These are phyloP conservation scores for Ashinkailepas kermadecensis DNA, from an alignment of 2,888 invertebrate genomes.

Conservation along the genomic window DNA sequence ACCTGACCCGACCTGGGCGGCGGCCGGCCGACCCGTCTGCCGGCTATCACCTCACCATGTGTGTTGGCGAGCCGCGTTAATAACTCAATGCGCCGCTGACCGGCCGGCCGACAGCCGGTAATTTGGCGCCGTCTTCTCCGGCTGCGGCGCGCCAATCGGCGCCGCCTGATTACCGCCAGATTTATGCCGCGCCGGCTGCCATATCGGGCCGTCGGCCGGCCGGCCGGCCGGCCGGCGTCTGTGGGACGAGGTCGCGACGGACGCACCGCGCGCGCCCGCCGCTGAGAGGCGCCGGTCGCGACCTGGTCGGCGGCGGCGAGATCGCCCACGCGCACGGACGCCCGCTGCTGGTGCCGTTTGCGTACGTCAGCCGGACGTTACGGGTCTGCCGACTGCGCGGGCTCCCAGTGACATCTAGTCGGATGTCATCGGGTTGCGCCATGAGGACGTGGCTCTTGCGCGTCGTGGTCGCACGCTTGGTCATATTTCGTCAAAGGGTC, in stretches of 20 bases:
- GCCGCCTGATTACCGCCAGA: background rate
- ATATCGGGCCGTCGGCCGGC: background rate
- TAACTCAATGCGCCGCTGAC: background rate
- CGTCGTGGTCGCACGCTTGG: no score
- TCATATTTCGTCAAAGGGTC: no score
- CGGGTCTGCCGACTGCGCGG: no score
- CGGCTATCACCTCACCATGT: background rate
- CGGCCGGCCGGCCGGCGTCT: background rate
- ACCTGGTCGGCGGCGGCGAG: no score
- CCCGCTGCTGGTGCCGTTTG: no score
- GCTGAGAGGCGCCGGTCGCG: background rate
- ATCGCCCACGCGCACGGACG: no score
- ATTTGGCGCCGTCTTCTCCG: background rate
- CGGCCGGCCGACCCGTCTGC: background rate
- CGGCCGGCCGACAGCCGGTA: background rate
- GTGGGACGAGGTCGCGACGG: background rate
- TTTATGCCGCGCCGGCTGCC: constrained; percentile 17
- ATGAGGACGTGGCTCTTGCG: no score
- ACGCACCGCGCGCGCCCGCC: background rate
- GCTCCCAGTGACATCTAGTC: no score
- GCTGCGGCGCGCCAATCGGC: background rate
- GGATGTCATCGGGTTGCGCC: no score
- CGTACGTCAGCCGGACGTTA: no score
- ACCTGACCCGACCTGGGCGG: background rate
- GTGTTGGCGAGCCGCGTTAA: background rate